Conservation (phyloP, 2,888 invertebrate genomes). For the Ariolimax columbianus region DNA sequence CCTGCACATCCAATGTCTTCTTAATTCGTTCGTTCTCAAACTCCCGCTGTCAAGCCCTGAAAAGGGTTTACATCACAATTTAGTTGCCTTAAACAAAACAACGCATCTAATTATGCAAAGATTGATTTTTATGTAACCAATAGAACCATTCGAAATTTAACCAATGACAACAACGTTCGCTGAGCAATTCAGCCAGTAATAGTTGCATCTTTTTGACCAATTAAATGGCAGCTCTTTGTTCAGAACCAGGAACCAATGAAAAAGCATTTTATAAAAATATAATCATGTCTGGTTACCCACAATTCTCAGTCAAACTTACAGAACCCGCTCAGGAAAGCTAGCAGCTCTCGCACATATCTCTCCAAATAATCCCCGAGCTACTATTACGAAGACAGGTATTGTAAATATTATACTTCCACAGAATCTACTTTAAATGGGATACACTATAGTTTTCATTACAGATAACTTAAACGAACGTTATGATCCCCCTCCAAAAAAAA, state of each 20-base stretch:
- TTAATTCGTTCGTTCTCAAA: too few relatives aligned
- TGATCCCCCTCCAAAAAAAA: constrained; percentile 11
- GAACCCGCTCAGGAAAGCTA: not conserved
- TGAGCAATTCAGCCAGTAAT: not conserved
- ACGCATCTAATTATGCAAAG: constrained; percentile 38
- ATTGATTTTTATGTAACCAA: constrained; percentile 18
- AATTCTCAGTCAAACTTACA: constrained; percentile 14
- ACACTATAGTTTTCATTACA: too few relatives aligned
- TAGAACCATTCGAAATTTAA: not conserved
- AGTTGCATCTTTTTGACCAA: constrained; percentile 12
- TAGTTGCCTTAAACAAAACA: too few relatives aligned
- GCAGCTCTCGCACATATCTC: too few relatives aligned
- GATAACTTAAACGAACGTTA: too few relatives aligned
- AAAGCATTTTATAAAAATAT: constrained; percentile 40
- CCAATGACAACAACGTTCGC: constrained; percentile 18
- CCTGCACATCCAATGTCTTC: too few relatives aligned
- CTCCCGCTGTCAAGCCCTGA: too few relatives aligned
- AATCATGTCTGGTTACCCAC: constrained; percentile 44
- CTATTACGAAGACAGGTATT: not conserved
- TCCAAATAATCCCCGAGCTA: not conserved
- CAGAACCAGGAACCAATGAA: not conserved
- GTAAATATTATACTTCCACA: not conserved
- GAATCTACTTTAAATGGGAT: not conserved
- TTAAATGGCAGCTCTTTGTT: constrained; percentile 33
- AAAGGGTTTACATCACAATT: too few relatives aligned